Base-by-base conservation (phyloP, 2,113 vertebrate genomes). In the Formicarius rufipectus region DNA sequence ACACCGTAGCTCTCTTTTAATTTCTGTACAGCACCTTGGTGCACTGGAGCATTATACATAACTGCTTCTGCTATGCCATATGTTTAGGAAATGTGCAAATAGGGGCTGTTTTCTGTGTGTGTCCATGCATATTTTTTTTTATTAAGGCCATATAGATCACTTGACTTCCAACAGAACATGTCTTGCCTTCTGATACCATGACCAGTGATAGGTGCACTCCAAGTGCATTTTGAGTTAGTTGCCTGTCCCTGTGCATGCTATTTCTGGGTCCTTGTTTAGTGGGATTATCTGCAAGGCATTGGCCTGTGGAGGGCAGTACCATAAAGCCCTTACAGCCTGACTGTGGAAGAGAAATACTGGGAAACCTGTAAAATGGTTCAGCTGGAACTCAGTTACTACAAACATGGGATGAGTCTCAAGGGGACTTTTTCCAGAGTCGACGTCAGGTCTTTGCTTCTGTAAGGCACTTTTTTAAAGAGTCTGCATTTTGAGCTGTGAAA, bases 161-260 rank as follows among this genome's bases (percentile, higher is more conserved):
- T 45, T 58, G 27, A 45, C 8, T 69, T 82, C 37, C 53, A 31
- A n/a, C 6, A 45, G 31, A 47, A 52, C 0, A 0, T 33, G 12
- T 62, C 42, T 73, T 81, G 7, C 47, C 40, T 27, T 53, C 22
- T 10, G 4, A 14, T 83, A n/a, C 6, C 2, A 2, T 40, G 59
- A 31, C 28, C 19, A n/a, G n/a, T 1, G 3, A 13, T 55, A 7
- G 4, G 22, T 20, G n/a, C 47, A 66, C n/a, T 77, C 52, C 12
- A 25, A 28, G 37, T n/a, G 37, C 6, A 15, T 71, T 72, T 72
- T 74, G 37, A 56, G 27, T 72, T 50, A 55, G 24, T 37, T 80
- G 21, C 60, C 24, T 76, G 15, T 74, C 27, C 60, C 20, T 89
- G 33, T 87, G 45, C 13, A 2, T 60, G 12, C 18, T 77, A 33